These are phyloP conservation scores for Danio albolineatus DNA, from an alignment of 2,797 vertebrate genomes.

Conservation along the genomic window DNA sequence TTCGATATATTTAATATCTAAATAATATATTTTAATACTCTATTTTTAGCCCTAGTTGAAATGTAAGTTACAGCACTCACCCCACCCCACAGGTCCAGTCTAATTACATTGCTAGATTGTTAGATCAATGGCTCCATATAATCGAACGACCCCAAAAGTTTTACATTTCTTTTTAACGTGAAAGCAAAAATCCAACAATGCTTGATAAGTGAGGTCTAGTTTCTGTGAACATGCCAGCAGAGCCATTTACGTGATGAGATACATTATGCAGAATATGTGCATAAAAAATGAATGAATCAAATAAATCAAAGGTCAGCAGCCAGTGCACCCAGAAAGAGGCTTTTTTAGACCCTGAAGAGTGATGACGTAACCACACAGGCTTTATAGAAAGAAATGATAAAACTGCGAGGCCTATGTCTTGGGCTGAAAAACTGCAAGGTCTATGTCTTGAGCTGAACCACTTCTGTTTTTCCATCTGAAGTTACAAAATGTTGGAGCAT, in stretches of 20 bases:
- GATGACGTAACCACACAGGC: conserved; percentile 48
- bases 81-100: background rate
- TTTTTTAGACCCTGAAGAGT: conserved; percentile 6
- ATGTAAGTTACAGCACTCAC: no score
- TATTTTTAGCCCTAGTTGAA: no score
- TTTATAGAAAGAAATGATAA: background rate
- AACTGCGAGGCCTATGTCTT: background rate
- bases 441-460: background rate
- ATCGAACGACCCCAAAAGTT: conserved; percentile 45
- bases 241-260: conserved; percentile 42
- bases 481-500: background rate
- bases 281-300: conserved; percentile 43
- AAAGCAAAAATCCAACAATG: conserved; percentile 51
- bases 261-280: conserved; percentile 27
- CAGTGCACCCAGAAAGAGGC: conserved; percentile 38
- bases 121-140: conserved; percentile 53
- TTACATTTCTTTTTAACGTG: conserved; percentile 29
- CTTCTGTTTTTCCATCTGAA: background rate
- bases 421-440: background rate
- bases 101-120: conserved; percentile 66
- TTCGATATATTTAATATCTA: no score
- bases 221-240: conserved; percentile 34
- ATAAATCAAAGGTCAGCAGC: conserved; percentile 48
- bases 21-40: no score
- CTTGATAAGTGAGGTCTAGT: conserved; percentile 30